Base-by-base conservation (phyloP, 2,113 vertebrate species). In the Chrysochloris asiatica region DNA sequence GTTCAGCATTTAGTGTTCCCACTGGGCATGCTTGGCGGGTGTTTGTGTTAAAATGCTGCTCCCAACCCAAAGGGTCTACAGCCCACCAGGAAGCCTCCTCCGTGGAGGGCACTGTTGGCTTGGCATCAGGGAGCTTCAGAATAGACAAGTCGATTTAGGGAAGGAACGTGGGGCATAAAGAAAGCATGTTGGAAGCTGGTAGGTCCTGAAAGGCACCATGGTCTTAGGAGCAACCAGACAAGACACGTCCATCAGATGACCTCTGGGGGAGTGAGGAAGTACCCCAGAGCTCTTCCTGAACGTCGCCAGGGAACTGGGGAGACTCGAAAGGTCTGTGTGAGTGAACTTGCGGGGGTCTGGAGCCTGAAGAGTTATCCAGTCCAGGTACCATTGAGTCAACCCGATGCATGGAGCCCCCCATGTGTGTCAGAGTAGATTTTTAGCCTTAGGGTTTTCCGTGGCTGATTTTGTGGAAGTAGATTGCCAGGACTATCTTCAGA, bases 111-210 rank as follows among this genome's bases (percentile, higher is more conserved):
- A n/a, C n/a, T 36, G 65, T 33, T 67, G n/a, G n/a, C 16, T 17
- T 6, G 17, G 65, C 14, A 67, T 16, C 16, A 6, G n/a, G 63
- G 65, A 36, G 17, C 65, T n/a, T n/a, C 65, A 7, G 6, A 36
- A 67, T 67, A 67, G 65, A 16, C 65, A 67, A 7, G 33, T 10
- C 16, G 36, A 38, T 56, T 0, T 6, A 21, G n/a, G 78, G 22
- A 10, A 56, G 48, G 2, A 21, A n/a, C 0, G 3, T 0, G 7
- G 30, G 48, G 22, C 3, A 30, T 10, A n/a, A n/a, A n/a, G n/a
- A n/a, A n/a, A n/a, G n/a, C n/a, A n/a, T n/a, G n/a, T n/a, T n/a
- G n/a, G n/a, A n/a, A 48, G 78, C 11, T 2, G 4, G 33, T 6
- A 6, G 47, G 56, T 5, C 47, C 47, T 22, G 47, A 14, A 4